Evolutionary conservation across 1,140 invertebrate genomes (phyloP).

Genomic region (Drosophila kurseongensis): DNA sequence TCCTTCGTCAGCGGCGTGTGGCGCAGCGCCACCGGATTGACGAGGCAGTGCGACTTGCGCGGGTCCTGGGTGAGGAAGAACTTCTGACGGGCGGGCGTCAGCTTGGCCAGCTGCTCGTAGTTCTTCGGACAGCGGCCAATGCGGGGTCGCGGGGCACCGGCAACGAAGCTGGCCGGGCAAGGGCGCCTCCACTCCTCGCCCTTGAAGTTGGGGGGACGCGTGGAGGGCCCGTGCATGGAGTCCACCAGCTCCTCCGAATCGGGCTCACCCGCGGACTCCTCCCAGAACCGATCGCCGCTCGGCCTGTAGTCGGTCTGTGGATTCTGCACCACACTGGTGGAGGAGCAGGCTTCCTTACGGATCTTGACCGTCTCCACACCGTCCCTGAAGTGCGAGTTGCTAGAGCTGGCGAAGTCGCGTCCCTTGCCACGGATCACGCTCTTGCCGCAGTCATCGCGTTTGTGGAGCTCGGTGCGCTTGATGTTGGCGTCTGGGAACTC

Average conservation of each 20-base stretch:
- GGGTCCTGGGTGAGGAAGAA: slow-evolving; percentile 82
- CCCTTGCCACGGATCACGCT: slow-evolving; percentile 17
- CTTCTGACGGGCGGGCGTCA: slow-evolving; percentile 64
- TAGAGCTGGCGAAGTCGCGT: slow-evolving; percentile 45
- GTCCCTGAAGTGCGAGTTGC: slow-evolving; percentile 58
- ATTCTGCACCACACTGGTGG: neutral
- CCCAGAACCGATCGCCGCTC: neutral
- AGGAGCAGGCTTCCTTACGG: slow-evolving; percentile 26
- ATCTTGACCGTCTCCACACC: slow-evolving; percentile 62
- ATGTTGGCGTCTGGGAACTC: slow-evolving; percentile 69
- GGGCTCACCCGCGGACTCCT: neutral
- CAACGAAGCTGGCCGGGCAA: slow-evolving; percentile 64
- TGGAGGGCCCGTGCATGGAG: slow-evolving; percentile 44
- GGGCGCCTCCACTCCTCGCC: slow-evolving; percentile 65
- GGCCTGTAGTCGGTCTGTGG: neutral
- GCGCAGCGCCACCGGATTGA: slow-evolving; percentile 66
- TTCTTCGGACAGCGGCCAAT: slow-evolving; percentile 66
- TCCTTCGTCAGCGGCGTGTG: slow-evolving; percentile 50
- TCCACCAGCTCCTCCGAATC: slow-evolving; percentile 65
- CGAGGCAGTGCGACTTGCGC: slow-evolving; percentile 61
- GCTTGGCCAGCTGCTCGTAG: slow-evolving; percentile 62
- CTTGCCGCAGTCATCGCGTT: slow-evolving; percentile 57
- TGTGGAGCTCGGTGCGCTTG: slow-evolving; percentile 49
- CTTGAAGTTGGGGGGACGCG: slow-evolving; percentile 29
- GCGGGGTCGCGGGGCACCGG: slow-evolving; percentile 52